Percentiles rank a stretch among this genome's conserved stretches.
Conservation (phyloP, 1,140 invertebrate genomes). For the Ceratoteleas bidentatus region DNA sequence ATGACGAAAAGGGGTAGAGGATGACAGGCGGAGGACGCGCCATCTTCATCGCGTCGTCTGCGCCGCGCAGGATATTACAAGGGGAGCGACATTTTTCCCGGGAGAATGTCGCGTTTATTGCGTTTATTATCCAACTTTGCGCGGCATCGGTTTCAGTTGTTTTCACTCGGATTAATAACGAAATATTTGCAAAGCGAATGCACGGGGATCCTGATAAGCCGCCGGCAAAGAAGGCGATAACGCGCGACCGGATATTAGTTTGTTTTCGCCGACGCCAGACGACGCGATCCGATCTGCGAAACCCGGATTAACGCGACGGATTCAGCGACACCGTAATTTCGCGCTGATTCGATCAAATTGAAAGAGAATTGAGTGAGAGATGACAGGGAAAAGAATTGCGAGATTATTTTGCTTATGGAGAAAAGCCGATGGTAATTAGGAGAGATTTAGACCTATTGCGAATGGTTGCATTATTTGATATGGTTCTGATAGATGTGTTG, state of each 20-base stretch:
- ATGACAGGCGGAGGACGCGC: constrained; percentile 29
- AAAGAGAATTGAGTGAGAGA: too few species aligned
- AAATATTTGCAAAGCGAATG: constrained; percentile 7
- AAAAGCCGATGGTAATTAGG: too few species aligned
- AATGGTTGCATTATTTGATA: too few species aligned
- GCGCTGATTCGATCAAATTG: too few species aligned
- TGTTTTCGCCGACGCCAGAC: constrained; percentile 9
- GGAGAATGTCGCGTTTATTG: constrained; percentile 62
- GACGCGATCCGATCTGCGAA: neutral
- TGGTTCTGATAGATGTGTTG: too few species aligned
- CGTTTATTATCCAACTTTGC: constrained; percentile 65
- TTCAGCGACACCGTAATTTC: neutral
- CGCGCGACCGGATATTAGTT: constrained; percentile 7
- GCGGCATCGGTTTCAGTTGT: constrained; percentile 53
- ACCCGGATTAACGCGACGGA: constrained; percentile 2
- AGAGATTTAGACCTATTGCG: too few species aligned
- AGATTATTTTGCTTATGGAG: too few species aligned
- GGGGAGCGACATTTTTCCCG: constrained; percentile 56
- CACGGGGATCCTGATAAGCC: neutral
- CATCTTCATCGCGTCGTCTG: constrained; percentile 49
- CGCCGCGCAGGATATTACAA: constrained; percentile 46
- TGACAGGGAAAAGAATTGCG: too few species aligned
- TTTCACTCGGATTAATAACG: constrained; percentile 25
- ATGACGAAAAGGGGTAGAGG: constrained; percentile 31
- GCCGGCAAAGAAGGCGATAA: neutral